A percentile compares a stretch with the other conserved stretches of the same genome.
Conservation (phyloP, 1,140 invertebrate species). For the Subanguina moxae region DNA sequence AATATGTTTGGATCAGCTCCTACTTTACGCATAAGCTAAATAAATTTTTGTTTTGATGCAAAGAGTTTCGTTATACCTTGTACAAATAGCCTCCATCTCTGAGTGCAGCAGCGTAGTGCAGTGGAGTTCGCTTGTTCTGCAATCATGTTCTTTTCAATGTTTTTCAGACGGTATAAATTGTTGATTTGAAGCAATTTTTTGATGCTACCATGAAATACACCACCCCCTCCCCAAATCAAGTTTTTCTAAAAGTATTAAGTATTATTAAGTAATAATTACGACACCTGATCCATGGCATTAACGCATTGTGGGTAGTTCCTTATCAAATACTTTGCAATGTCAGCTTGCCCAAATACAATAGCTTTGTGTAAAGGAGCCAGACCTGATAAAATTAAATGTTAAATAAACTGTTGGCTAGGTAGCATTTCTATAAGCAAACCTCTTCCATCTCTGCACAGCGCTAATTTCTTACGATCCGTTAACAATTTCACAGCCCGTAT, state of each 20-base stretch:
- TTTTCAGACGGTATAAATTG: too few relatives aligned
- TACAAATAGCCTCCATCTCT: slow-evolving; percentile 80
- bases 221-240: too few relatives aligned
- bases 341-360: slow-evolving; percentile 86
- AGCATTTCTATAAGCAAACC: too few relatives aligned
- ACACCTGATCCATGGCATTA: slow-evolving; percentile 59
- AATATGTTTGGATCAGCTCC: slow-evolving; percentile 76
- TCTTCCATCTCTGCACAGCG: slow-evolving; percentile 71
- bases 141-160: slow-evolving; percentile 2
- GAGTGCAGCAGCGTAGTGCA: slow-evolving; percentile 81
- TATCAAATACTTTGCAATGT: slow-evolving; percentile 68
- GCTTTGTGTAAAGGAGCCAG: slow-evolving; percentile 87
- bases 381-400: slow-evolving; percentile 54
- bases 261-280: background rate
- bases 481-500: slow-evolving; percentile 77
- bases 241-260: too few relatives aligned
- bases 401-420: background rate
- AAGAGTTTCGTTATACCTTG: slow-evolving; percentile 60
- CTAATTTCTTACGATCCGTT: slow-evolving; percentile 82
- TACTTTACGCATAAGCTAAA: slow-evolving; percentile 70
- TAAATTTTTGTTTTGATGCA: too few relatives aligned
- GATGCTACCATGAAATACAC: too few relatives aligned
- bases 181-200: too few relatives aligned
- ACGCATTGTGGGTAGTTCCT: slow-evolving; percentile 73
- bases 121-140: slow-evolving; percentile 75